Conservation (phyloP, 2,797 vertebrate species). For the Girardinus metallicus region DNA sequence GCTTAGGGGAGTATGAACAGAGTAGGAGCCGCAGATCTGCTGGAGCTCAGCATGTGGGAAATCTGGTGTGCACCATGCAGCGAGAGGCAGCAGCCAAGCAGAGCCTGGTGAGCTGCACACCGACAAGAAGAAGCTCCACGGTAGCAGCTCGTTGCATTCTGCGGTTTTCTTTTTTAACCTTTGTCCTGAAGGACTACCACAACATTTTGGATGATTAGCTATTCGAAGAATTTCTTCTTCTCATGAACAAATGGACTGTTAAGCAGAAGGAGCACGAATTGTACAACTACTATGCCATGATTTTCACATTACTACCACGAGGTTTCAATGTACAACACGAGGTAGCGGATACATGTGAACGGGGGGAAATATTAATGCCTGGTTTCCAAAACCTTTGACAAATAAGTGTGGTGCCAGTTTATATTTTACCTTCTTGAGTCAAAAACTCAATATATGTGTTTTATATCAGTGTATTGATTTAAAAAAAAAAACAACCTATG, state of each 20-base stretch:
- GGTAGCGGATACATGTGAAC: neutral
- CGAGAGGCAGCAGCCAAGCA: slow-evolving; percentile 20
- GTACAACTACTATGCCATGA: neutral
- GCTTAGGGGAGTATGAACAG: slow-evolving; percentile 15
- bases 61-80: slow-evolving; percentile 9
- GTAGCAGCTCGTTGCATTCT: neutral
- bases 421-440: neutral
- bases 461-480: no score
- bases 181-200: neutral
- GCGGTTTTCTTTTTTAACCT: neutral
- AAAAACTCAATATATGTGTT: neutral
- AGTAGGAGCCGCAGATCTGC: slow-evolving; percentile 31
- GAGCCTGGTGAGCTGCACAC: slow-evolving; percentile 2
- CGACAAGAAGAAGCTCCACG: slow-evolving; percentile 9
- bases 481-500: no score
- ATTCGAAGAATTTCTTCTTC: neutral
- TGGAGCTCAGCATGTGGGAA: slow-evolving; percentile 13
- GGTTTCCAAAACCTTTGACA: neutral
- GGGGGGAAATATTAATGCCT: neutral
- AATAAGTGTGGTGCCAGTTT: neutral
- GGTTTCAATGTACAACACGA: neutral
- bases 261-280: neutral
- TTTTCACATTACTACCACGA: neutral
- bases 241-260: neutral
- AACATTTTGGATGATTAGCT: neutral